These are phyloP conservation scores for Andricus grossulariae DNA, from an alignment of 1,140 invertebrate genomes.

Conservation along the genomic window DNA sequence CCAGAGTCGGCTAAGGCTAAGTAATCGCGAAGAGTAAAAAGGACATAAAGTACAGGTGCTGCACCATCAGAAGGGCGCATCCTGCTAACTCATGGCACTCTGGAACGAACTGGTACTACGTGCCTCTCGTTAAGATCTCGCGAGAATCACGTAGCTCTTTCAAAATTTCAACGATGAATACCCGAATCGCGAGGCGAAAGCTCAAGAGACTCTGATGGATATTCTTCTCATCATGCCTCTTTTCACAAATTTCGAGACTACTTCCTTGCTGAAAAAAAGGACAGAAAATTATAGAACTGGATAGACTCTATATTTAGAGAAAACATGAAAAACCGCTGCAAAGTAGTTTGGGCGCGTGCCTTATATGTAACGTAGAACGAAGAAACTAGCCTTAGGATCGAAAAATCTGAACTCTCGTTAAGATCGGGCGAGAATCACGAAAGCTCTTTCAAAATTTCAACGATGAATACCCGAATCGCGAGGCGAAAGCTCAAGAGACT, in stretches of 20 bases:
- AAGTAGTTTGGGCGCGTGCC: too few relatives aligned
- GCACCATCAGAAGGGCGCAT: conserved; percentile 2
- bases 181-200: conserved; percentile 1
- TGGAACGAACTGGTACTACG: conserved; percentile 24
- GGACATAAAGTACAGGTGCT: conserved; percentile 64
- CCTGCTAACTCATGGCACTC: conserved; percentile 3
- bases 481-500: not conserved
- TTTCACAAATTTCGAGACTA: too few relatives aligned
- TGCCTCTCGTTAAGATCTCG: conserved; percentile 24
- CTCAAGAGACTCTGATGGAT: not conserved
- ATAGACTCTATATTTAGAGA: too few relatives aligned
- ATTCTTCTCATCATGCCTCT: too few relatives aligned
- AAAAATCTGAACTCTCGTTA: too few relatives aligned
- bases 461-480: conserved; percentile 10
- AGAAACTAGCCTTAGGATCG: too few relatives aligned
- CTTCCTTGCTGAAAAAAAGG: too few relatives aligned
- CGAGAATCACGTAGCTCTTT: conserved; percentile 24
- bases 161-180: conserved; percentile 16
- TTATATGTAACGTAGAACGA: too few relatives aligned
- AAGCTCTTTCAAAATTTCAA: conserved; percentile 10
- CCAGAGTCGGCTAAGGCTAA: conserved; percentile 53
- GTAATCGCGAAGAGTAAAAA: conserved; percentile 65
- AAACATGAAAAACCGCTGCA: too few relatives aligned
- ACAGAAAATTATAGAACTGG: too few relatives aligned
- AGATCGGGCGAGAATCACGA: conserved; percentile 25